These are phyloP conservation scores for Zygogramma bicolorata DNA, from an alignment of 2,888 invertebrate genomes.

Conservation along the genomic window DNA sequence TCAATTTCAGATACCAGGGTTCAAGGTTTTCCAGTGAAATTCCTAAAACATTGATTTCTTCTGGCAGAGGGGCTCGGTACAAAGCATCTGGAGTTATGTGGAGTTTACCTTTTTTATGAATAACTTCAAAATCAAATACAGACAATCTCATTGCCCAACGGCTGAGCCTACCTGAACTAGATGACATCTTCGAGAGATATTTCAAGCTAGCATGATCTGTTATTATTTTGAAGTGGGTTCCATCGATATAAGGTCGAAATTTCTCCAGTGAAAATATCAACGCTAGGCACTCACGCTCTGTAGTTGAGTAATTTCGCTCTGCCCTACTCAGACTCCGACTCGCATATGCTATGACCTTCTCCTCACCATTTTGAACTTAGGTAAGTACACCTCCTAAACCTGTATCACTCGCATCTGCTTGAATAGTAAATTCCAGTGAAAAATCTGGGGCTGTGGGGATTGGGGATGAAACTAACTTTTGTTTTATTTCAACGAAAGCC, in stretches of 20 bases:
- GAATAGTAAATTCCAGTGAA: constrained; percentile 39
- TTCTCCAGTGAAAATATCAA: neutral
- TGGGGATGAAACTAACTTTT: constrained; percentile 29
- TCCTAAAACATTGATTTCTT: constrained; percentile 1
- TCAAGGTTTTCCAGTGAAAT: neutral
- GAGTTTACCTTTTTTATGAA: constrained; percentile 31
- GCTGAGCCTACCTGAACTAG: neutral
- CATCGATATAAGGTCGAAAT: neutral
- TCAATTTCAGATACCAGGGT: neutral
- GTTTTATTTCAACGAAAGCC: constrained; percentile 32
- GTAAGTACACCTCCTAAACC: constrained; percentile 6
- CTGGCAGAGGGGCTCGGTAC: neutral
- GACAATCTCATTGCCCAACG: neutral
- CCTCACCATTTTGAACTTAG: neutral
- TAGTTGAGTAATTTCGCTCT: neutral
- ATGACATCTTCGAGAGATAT: neutral
- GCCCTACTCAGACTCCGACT: neutral
- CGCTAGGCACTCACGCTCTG: too few species aligned
- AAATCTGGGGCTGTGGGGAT: constrained; percentile 48
- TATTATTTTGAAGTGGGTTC: neutral
- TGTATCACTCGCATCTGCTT: constrained; percentile 50
- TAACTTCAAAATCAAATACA: constrained; percentile 29
- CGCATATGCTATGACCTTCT: neutral
- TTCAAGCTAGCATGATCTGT: constrained; percentile 11
- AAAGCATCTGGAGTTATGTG: constrained; percentile 31